Evolutionary conservation across 2,888 invertebrate species (phyloP).

Genomic region (Allophyes oxyacanthae): DNA sequence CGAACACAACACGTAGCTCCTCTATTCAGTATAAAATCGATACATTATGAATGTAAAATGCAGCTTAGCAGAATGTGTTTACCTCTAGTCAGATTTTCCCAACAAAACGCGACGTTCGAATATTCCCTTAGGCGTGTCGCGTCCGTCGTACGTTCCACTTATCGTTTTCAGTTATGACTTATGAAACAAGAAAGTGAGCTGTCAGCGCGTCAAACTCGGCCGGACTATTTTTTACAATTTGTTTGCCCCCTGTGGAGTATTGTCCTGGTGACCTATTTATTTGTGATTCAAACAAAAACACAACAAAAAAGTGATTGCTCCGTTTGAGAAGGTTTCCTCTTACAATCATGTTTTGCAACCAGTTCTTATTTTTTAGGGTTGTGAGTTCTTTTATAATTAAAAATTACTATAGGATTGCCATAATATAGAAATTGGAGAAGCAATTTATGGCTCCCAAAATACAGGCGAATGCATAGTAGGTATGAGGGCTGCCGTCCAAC

Average conservation of each 20-base stretch:
- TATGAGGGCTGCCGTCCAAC: too few species aligned
- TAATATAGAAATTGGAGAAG: too few species aligned
- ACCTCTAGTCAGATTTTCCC: constrained; percentile 25
- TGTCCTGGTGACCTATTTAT: constrained; percentile 51
- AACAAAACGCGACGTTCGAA: constrained; percentile 24
- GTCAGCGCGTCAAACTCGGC: constrained; percentile 37
- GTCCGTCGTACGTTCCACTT: constrained; percentile 18
- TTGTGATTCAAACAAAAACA: constrained; percentile 45
- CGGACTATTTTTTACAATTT: constrained; percentile 52
- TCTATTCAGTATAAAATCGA: constrained; percentile 48
- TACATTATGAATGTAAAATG: constrained; percentile 47
- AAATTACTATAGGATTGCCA: neutral
- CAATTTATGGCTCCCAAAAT: too few species aligned
- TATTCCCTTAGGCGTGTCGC: constrained; percentile 21
- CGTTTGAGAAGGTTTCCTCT: constrained; percentile 32
- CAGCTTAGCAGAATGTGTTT: constrained; percentile 35
- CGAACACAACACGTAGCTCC: constrained; percentile 31
- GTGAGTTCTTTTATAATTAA: constrained; percentile 1
- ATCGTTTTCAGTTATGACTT: constrained; percentile 47
- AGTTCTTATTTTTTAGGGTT: constrained; percentile 17
- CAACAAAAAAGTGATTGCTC: constrained; percentile 48
- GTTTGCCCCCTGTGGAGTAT: constrained; percentile 40
- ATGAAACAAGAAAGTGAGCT: constrained; percentile 42
- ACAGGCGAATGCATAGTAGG: too few species aligned
- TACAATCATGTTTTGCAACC: constrained; percentile 29